Percentiles rank a stretch among this genome's conserved stretches.
Conservation (phyloP, 2,888 invertebrate species). For the Scelioninae gen. 1 region DNA sequence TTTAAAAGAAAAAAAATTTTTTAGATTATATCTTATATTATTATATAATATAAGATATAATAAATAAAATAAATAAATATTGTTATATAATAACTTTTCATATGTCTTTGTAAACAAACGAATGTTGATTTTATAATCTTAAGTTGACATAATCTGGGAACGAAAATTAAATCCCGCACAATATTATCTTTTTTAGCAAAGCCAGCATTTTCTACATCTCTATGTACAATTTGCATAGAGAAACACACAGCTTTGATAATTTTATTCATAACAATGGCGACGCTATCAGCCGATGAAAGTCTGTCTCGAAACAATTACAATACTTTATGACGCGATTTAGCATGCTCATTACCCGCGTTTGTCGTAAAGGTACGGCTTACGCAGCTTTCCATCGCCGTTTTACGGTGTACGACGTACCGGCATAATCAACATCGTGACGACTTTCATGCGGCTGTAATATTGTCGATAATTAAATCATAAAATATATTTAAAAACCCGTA, state of each 20-base stretch:
- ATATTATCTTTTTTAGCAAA: too few species aligned
- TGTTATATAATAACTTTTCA: too few species aligned
- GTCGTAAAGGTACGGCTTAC: constrained; percentile 30
- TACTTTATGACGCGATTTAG: constrained; percentile 50
- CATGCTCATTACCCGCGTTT: constrained; percentile 48
- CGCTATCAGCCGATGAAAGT: constrained; percentile 22
- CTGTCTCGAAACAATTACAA: constrained; percentile 39
- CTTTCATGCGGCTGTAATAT: constrained; percentile 14
- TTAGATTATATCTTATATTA: too few species aligned
- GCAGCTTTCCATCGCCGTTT: constrained; percentile 40
- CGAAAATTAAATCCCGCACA: too few species aligned
- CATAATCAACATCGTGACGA: constrained; percentile 14
- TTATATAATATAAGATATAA: too few species aligned
- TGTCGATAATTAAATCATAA: constrained; percentile 30
- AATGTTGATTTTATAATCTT: too few species aligned
- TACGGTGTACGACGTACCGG: constrained; percentile 11
- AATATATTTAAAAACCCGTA: constrained; percentile 21
- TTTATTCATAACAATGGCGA: constrained; percentile 29
- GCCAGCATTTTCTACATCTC: too few species aligned
- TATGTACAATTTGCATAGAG: too few species aligned
- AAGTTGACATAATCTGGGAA: too few species aligned
- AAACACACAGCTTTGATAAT: constrained; percentile 18
- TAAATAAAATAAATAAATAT: too few species aligned
- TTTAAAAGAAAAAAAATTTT: too few species aligned
- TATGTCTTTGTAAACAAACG: too few species aligned